Evolutionary conservation across 2,888 invertebrate genomes (phyloP).

Genomic region (Drosophila austrosaltans): DNA sequence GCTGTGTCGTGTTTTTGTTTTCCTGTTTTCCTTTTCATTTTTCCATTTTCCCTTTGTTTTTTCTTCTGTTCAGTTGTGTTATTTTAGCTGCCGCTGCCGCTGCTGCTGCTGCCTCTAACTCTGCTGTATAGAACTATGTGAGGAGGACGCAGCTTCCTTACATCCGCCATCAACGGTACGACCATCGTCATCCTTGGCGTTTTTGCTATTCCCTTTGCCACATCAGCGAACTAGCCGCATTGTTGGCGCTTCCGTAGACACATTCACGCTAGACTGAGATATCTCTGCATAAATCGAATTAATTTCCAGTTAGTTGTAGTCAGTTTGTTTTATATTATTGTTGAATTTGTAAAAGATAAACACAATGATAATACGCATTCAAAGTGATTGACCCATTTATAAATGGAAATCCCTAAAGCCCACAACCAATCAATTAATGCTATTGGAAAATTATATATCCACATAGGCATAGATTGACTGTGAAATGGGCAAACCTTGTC

Average conservation of each 20-base stretch:
- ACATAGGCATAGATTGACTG: slow-evolving; percentile 1
- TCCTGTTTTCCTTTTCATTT: slow-evolving; percentile 23
- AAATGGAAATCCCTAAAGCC: slow-evolving; percentile 3
- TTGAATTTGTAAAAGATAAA: slow-evolving; percentile 49
- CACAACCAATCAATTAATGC: neutral
- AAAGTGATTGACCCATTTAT: neutral
- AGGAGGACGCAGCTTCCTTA: slow-evolving; percentile 25
- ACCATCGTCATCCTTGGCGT: neutral
- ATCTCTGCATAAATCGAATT: slow-evolving; percentile 68
- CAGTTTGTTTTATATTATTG: slow-evolving; percentile 60
- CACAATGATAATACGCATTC: slow-evolving; percentile 15
- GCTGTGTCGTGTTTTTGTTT: slow-evolving; percentile 25
- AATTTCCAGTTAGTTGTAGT: slow-evolving; percentile 63
- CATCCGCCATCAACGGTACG: slow-evolving; percentile 20
- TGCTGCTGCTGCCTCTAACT: neutral
- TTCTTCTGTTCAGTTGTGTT: slow-evolving; percentile 10
- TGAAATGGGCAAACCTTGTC: neutral
- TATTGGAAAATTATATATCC: neutral
- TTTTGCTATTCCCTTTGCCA: neutral
- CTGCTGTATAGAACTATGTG: neutral
- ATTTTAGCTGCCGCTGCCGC: slow-evolving; percentile 17
- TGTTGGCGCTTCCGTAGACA: slow-evolving; percentile 55
- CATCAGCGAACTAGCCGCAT: slow-evolving; percentile 49
- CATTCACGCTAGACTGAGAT: slow-evolving; percentile 23
- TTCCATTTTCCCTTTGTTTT: slow-evolving; percentile 22